A percentile compares a stretch with the other conserved stretches of the same genome.
phyloP scores from a whole-genome alignment of 2,113 vertebrate genomes.

The Psilopsiagon aymara region DNA sequence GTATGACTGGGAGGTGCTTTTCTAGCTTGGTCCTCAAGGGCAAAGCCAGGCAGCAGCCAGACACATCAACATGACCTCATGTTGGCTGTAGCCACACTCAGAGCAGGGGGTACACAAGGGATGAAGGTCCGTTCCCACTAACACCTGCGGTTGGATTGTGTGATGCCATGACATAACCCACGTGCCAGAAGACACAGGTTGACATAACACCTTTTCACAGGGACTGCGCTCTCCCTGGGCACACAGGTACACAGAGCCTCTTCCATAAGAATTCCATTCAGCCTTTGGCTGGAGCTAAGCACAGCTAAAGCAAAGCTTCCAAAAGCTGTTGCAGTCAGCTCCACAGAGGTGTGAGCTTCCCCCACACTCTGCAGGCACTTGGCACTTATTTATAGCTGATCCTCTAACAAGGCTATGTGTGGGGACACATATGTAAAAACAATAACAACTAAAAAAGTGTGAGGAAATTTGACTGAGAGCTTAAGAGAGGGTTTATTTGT shows the following conservation, averaged over 20 bases:
- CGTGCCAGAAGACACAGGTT: fast-evolving
- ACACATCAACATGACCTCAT: fast-evolving
- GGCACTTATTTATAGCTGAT: neutral
- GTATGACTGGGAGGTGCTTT: neutral
- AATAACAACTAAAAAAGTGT: neutral
- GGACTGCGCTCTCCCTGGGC: neutral
- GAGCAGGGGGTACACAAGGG: neutral
- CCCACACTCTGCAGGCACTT: fast-evolving
- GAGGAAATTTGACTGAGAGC: neutral
- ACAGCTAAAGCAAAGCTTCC: neutral
- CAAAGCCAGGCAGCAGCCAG: neutral
- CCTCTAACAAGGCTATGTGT: neutral
- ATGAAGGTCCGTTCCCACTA: neutral
- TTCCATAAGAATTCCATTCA: neutral
- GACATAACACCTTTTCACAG: fast-evolving
- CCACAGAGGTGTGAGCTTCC: neutral
- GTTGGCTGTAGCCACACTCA: neutral
- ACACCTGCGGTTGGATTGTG: neutral
- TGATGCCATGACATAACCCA: neutral
- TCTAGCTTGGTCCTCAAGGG: neutral
- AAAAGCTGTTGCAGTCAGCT: neutral
- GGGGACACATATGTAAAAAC: fast-evolving
- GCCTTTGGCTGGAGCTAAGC: neutral
- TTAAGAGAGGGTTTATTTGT: neutral
- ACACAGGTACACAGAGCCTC: fast-evolving